These are phyloP conservation scores for Schlechtendalia chinensis DNA, from an alignment of 1,140 invertebrate genomes.

Conservation along the genomic window DNA sequence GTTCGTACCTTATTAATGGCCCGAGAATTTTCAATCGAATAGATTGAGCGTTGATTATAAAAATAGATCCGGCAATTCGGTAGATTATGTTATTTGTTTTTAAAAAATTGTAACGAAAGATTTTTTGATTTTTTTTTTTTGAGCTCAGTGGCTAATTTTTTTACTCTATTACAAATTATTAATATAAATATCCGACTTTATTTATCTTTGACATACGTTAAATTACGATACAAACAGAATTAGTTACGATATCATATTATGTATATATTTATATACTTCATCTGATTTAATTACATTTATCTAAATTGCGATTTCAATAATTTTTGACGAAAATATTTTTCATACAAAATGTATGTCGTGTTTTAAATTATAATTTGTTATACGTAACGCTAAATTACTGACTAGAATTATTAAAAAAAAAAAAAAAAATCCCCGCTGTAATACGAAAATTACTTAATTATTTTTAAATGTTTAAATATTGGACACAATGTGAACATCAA, in stretches of 20 bases:
- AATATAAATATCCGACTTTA: not conserved
- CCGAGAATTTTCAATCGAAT: slow-evolving; percentile 7
- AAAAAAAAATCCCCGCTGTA: too few relatives aligned
- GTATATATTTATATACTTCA: too few relatives aligned
- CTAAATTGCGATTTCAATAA: not conserved
- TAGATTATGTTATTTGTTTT: not conserved
- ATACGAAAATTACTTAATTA: too few relatives aligned
- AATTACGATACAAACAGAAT: slow-evolving; percentile 4
- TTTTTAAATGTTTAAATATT: not conserved
- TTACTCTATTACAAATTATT: not conserved
- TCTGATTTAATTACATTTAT: not conserved
- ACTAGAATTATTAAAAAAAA: not conserved
- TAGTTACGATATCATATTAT: too few relatives aligned
- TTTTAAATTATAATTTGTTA: not conserved
- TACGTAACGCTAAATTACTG: not conserved
- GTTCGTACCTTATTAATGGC: not conserved
- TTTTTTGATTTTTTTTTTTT: not conserved
- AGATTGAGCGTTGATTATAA: slow-evolving; percentile 31
- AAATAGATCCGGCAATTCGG: slow-evolving; percentile 20
- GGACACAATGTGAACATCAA: not conserved
- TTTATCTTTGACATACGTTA: not conserved
- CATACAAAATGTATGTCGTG: not conserved
- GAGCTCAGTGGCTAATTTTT: not conserved
- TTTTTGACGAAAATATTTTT: not conserved
- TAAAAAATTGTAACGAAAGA: not conserved